Conservation (phyloP, 2,113 vertebrate genomes). For the Hyaena hyaena region DNA sequence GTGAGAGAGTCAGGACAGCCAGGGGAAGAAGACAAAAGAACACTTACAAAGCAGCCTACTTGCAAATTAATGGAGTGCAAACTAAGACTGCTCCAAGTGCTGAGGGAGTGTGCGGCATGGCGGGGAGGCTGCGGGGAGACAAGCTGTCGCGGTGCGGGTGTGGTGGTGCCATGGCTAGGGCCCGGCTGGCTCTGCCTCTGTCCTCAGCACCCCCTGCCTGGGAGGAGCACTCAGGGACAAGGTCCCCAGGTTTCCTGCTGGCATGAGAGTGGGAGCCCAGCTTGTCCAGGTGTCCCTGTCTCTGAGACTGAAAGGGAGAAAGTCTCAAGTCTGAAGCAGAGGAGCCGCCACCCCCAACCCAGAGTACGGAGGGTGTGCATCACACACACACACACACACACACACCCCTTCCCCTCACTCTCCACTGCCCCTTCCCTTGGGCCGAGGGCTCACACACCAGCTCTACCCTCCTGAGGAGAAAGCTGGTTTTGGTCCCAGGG, state of each 20-base stretch:
- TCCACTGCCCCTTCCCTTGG: not conserved
- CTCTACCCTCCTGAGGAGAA: not conserved
- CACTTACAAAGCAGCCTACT: slow-evolving; percentile 77
- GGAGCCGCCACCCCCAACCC: not conserved
- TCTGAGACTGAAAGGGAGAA: not conserved
- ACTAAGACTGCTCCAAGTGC: slow-evolving; percentile 67
- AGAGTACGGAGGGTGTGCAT: not conserved
- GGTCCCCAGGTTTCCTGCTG: not conserved
- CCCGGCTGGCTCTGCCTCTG: not conserved
- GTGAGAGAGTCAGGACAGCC: slow-evolving; percentile 63
- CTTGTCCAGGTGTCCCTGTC: not conserved
- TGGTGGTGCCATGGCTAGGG: not conserved
- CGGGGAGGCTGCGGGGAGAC: not conserved
- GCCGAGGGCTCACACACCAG: not conserved
- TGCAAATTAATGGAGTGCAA: slow-evolving; percentile 82
- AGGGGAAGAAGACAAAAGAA: slow-evolving; percentile 76
- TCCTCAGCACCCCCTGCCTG: slow-evolving; percentile 39
- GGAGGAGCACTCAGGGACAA: not conserved
- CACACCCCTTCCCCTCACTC: not conserved
- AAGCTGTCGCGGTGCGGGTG: slow-evolving; percentile 60
- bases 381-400: no score
- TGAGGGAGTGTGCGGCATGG: slow-evolving; percentile 55
- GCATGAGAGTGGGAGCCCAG: not conserved
- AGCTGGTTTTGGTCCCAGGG: not conserved
- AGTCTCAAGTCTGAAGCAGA: not conserved